These are phyloP conservation scores for Hylia prasina DNA, from an alignment of 2,113 vertebrate genomes.

Conservation along the genomic window DNA sequence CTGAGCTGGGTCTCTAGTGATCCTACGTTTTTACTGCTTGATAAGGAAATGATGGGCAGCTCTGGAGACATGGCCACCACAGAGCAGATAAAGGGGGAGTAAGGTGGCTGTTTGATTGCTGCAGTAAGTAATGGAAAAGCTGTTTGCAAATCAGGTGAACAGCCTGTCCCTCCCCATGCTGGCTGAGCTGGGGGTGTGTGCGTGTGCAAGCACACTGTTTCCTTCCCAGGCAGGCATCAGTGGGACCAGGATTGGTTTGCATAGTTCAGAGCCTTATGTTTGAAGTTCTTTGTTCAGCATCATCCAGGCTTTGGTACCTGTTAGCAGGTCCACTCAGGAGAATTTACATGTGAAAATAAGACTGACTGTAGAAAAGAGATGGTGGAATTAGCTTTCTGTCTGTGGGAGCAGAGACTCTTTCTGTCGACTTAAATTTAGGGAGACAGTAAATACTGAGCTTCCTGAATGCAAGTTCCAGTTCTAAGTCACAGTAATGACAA, in stretches of 20 bases:
- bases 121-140: background rate
- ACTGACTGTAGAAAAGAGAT: background rate
- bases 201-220: background rate
- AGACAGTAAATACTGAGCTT: background rate
- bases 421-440: background rate
- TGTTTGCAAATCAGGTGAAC: background rate
- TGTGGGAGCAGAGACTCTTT: background rate
- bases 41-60: conserved; percentile 65
- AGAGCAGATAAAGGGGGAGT: conserved; percentile 31
- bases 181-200: background rate
- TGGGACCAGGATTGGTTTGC: background rate
- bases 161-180: background rate
- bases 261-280: background rate
- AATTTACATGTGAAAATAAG: background rate
- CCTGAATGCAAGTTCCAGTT: background rate
- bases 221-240: background rate
- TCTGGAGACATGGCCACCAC: conserved; percentile 25
- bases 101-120: background rate
- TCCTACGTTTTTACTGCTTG: conserved; percentile 44
- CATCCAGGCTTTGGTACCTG: background rate
- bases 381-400: background rate
- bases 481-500: background rate
- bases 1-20: conserved; percentile 45
- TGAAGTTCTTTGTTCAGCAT: background rate
- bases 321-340: background rate